Conservation (phyloP, 2,888 invertebrate genomes). For the Euzophera pinguis region DNA sequence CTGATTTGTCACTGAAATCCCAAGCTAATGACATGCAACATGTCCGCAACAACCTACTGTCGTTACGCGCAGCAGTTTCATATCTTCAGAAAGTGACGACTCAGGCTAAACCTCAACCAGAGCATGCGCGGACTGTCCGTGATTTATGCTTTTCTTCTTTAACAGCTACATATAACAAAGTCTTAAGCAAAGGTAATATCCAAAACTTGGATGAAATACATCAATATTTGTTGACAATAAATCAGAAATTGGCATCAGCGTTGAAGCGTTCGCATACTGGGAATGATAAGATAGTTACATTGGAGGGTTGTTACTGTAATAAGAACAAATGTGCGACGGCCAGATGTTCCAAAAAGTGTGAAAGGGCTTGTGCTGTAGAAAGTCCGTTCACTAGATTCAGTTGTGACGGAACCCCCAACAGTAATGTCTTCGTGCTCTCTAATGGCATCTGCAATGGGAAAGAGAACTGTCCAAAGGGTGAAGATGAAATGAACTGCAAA, state of each 20-base stretch:
- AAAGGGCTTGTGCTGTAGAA: conserved; percentile 44
- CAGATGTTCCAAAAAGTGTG: conserved; percentile 44
- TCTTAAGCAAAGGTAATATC: conserved; percentile 23
- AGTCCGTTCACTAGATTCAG: conserved; percentile 40
- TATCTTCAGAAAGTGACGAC: conserved; percentile 37
- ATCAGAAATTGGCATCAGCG: conserved; percentile 44
- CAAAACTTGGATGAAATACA: conserved; percentile 38
- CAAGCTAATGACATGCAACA: conserved; percentile 27
- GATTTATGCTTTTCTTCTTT: conserved; percentile 41
- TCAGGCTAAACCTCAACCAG: conserved; percentile 25
- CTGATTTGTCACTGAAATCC: conserved; percentile 36
- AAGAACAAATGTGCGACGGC: conserved; percentile 38
- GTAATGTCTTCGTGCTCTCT: conserved; percentile 34
- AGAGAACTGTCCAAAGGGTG: conserved; percentile 45
- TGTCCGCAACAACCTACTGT: conserved; percentile 30
- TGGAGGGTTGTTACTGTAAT: conserved; percentile 47
- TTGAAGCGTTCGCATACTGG: conserved; percentile 54
- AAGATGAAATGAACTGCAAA: conserved; percentile 54
- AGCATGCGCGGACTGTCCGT: conserved; percentile 34
- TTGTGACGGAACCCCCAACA: conserved; percentile 29
- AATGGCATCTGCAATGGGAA: conserved; percentile 50
- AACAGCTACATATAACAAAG: conserved; percentile 37
- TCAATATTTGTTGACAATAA: conserved; percentile 38
- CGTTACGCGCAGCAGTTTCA: conserved; percentile 31
- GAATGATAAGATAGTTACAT: conserved; percentile 40